Evolutionary conservation across 2,797 vertebrate genomes (phyloP), one percentile per base, ranked within the genome.

Genomic region (Antrozous pallidus): DNA sequence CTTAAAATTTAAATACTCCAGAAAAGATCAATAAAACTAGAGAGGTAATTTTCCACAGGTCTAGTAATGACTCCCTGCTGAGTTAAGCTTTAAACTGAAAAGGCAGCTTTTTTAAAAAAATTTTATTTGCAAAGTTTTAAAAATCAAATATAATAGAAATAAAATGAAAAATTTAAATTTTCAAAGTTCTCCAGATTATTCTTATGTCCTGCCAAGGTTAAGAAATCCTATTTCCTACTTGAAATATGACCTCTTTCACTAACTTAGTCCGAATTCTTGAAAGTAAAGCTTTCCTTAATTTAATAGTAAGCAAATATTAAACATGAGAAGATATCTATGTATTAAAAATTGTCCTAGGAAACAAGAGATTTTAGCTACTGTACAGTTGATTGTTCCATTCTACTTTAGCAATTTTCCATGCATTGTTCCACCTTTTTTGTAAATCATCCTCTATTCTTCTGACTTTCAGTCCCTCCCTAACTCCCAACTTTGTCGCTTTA

Each of bases 41-140:
- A 38, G 31, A 58, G 8, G 13, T 28, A 51, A 38, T 85, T 82
- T 93, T 79, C 12, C 40, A 26, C 24, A 31, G 0, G 0, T 20
- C 45, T 47, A 24, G 33, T 31, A 75, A 69, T 36, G 31, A 65
- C 7, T 88, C 18, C 54, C 18, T 81, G 26, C 40, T 78, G 33
- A 88, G 63, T 79, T 85, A 85, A 85, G 31, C 42, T 90, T 96
- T 93, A 70, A 87, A 91, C 33, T 26, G 38, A 63, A 91, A 87
- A 88, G 31, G 78, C 10, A 36, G 47, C 11, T 49, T 24, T 77
- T 51, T 33, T 1, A 3, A 61, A 69, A 2, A 61, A 69, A 58
- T 38, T 83, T 79, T 6, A 81, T 61, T 87, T 58, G 8, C 8
- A 77, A 80, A 78, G 33, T 69, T 92, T 31, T 77, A 63, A 88